These are phyloP conservation scores for Drosophila orena DNA, from an alignment of 1,140 invertebrate genomes.

Conservation along the genomic window DNA sequence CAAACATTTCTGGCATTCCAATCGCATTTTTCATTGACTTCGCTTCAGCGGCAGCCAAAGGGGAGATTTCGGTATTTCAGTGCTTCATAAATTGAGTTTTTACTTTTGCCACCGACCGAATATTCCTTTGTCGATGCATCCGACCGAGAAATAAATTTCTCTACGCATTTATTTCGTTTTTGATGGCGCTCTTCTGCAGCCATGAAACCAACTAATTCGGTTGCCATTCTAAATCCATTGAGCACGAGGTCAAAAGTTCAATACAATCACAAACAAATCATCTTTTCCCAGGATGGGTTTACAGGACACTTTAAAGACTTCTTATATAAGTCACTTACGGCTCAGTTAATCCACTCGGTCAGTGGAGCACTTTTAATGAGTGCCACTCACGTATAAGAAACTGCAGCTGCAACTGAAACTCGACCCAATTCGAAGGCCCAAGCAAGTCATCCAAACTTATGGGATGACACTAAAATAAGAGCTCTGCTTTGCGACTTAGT, in stretches of 20 bases:
- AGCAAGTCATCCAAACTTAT: conserved; percentile 22
- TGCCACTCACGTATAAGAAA: conserved; percentile 17
- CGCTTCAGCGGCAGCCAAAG: conserved; percentile 6
- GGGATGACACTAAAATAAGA: conserved; percentile 50
- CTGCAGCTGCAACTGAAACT: conserved; percentile 32
- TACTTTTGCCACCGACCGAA: conserved; percentile 9
- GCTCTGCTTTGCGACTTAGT: conserved; percentile 46
- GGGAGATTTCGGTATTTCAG: conserved; percentile 8
- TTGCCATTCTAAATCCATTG: neutral
- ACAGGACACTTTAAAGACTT: neutral
- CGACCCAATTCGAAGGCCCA: conserved; percentile 36
- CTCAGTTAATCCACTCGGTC: conserved; percentile 8
- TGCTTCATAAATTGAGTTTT: conserved; percentile 50
- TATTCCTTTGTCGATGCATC: conserved; percentile 31
- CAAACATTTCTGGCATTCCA: conserved; percentile 47
- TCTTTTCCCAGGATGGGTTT: too few species aligned
- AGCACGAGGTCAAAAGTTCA: conserved; percentile 1
- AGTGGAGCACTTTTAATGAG: conserved; percentile 15
- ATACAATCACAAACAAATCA: neutral
- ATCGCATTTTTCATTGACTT: conserved; percentile 43
- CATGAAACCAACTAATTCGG: conserved; percentile 11
- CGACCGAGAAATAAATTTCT: conserved; percentile 32
- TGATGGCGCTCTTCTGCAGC: neutral
- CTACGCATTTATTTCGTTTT: conserved; percentile 16
- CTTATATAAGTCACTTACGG: neutral